phyloP scores from a whole-genome alignment of 2,888 invertebrate genomes.

The Chloroclystis v-ata region DNA sequence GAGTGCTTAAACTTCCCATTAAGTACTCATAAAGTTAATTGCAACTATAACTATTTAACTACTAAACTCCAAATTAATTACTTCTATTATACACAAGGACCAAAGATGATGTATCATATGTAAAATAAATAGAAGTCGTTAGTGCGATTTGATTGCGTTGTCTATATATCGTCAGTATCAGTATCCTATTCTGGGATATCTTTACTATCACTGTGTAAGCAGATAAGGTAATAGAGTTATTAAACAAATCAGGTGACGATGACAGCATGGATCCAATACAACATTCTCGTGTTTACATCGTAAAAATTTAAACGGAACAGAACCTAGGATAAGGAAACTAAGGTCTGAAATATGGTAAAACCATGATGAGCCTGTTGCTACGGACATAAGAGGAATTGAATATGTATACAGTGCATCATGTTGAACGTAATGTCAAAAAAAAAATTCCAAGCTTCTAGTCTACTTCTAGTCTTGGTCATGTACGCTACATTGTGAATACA shows the following conservation, averaged over 20 bases:
- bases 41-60: too few relatives aligned
- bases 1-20: neutral
- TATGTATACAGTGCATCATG: too few relatives aligned
- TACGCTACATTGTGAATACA: constrained; percentile 5
- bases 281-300: neutral
- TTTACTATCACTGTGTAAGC: constrained; percentile 12
- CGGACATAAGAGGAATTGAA: too few relatives aligned
- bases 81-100: too few relatives aligned
- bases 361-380: too few relatives aligned
- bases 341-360: too few relatives aligned
- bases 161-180: neutral
- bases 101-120: neutral
- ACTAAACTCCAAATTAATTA: too few relatives aligned
- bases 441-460: too few relatives aligned
- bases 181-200: constrained; percentile 14
- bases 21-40: too few relatives aligned
- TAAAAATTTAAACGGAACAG: neutral
- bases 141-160: too few relatives aligned
- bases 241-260: constrained; percentile 6
- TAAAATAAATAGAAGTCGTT: neutral
- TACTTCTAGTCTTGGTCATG: too few relatives aligned
- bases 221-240: constrained; percentile 20
- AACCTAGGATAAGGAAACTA: neutral
- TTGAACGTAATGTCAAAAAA: too few relatives aligned
- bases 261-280: neutral